Percentiles rank a stretch among this genome's conserved stretches.
Evolutionary conservation across 2,113 vertebrate genomes (phyloP).

Genomic region (Anhinga rufa): DNA sequence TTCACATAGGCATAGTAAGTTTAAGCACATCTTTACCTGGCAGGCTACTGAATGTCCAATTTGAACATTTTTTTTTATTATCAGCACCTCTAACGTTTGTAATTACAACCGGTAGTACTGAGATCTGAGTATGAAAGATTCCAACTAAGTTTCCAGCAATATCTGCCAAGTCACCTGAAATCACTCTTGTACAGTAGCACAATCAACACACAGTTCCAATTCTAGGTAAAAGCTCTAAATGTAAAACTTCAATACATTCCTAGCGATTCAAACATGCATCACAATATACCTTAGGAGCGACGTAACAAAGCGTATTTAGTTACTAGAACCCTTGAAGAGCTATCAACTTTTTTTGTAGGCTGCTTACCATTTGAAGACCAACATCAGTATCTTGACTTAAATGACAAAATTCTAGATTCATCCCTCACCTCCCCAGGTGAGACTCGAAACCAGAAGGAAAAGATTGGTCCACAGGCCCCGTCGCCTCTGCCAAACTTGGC

Average conservation of each 20-base stretch:
- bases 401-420: not conserved
- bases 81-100: not conserved
- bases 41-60: not conserved
- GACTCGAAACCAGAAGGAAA: not conserved
- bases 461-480: not conserved
- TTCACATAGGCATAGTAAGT: not conserved
- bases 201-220: not conserved
- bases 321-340: not conserved
- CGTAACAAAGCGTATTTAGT: fast-evolving
- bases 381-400: not conserved
- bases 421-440: not conserved
- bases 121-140: not conserved
- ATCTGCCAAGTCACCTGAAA: not conserved
- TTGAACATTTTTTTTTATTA: not conserved
- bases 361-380: not conserved
- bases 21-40: not conserved
- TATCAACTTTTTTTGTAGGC: not conserved
- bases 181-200: not conserved
- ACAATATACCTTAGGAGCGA: not conserved
- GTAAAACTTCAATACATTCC: not conserved
- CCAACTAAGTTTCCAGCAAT: not conserved
- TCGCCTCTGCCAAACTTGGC: not conserved
- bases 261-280: not conserved
- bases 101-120: not conserved
- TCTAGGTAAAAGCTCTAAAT: not conserved